Base-by-base conservation (phyloP, 2,888 invertebrate species). In the Machimus rusticus region DNA sequence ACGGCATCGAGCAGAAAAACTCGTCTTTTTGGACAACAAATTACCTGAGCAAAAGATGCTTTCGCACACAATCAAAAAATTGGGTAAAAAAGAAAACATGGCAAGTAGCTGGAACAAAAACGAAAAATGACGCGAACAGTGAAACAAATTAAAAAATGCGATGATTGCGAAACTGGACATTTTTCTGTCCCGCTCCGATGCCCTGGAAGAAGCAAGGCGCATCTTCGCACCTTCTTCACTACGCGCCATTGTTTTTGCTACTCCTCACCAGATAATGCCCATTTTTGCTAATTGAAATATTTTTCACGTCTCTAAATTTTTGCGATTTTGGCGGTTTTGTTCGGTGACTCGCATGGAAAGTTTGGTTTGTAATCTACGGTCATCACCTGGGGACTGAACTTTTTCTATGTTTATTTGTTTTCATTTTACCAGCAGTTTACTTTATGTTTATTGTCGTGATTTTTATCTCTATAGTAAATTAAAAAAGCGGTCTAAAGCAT, bases 1-100 rank as follows among this genome's bases (percentile, higher is more conserved):
- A 77, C 86, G 82, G 82, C 82, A 84, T 84, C 82, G 66, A 34
- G 82, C 66, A 84, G 19, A 81, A 51, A 84, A 84, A 84, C 82
- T 84, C 9, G 82, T 84, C 66, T 84, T 82, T 28, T 82, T 46
- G 46, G 79, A 78, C 43, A 43, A 78, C 78, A 43, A 78, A 78
- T 78, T 78, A 78, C 46, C 46, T 78, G 78, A 78, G 46, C 28
- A 12, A 14, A 46, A 78, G 78, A 78, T 79, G 79, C 28, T 79
- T 66, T 66, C 79, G 19, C 74, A 34, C 46, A 85, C n/a, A 74
- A 43, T 23, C 28, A 31, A 19, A 79, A 46, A 12, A 46, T 9
- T 23, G n/a, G 66, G n/a, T 39, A 23, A 55, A 55, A 81, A 81
- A 55, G 28, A 77, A 77, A 77, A 77, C n/a, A 77, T n/a, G n/a